These are phyloP conservation scores for Lucilia cuprina DNA, from an alignment of 1,140 invertebrate genomes.

Conservation along the genomic window DNA sequence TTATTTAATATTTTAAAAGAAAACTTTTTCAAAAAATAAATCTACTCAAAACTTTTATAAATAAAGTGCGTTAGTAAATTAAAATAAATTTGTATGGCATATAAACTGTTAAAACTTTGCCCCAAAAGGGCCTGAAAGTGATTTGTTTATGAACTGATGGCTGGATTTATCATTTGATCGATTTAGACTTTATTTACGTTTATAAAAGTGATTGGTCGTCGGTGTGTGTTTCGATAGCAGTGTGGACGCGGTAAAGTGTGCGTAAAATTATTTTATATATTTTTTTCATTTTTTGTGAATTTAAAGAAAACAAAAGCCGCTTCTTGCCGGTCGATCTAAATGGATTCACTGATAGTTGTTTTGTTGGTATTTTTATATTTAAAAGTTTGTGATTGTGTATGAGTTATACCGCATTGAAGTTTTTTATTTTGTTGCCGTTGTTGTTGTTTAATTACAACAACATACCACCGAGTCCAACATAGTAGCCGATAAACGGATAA, in stretches of 20 bases:
- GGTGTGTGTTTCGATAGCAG: not conserved
- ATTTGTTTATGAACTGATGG: not conserved
- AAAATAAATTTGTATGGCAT: too few relatives aligned
- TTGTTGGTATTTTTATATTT: not conserved
- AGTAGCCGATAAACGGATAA: constrained; percentile 5
- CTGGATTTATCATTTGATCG: not conserved
- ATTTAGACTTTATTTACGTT: not conserved
- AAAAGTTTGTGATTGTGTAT: not conserved
- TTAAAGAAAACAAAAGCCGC: not conserved
- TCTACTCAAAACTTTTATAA: too few relatives aligned
- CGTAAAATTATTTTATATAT: not conserved
- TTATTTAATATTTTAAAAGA: too few relatives aligned
- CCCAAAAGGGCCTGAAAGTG: not conserved
- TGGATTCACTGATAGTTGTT: not conserved
- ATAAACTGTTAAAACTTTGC: not conserved
- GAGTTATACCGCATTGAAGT: not conserved
- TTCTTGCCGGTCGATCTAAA: not conserved
- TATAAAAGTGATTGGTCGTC: not conserved
- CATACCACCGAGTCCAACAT: not conserved
- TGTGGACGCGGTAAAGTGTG: not conserved
- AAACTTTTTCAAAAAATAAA: too few relatives aligned
- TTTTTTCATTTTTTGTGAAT: not conserved
- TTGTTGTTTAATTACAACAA: not conserved
- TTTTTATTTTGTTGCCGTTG: too few relatives aligned
- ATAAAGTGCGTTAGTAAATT: too few relatives aligned